phyloP scores from a whole-genome alignment of 2,113 vertebrate species.

The Tricholaema leucomelas region DNA sequence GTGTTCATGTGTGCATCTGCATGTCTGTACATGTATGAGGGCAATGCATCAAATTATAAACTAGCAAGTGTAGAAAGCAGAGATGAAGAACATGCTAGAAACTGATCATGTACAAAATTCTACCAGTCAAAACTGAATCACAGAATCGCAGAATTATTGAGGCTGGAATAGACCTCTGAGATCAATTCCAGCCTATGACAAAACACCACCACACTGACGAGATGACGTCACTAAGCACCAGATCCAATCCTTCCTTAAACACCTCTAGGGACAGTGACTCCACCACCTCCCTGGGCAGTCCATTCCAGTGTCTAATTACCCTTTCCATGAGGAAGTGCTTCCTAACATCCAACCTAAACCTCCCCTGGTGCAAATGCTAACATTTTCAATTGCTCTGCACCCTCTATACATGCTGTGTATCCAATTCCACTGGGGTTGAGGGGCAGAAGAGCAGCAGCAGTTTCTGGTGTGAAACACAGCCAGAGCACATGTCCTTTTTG shows the following conservation, averaged over 20 bases:
- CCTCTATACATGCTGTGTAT: background rate
- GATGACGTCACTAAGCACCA: too few relatives aligned
- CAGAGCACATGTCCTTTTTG: background rate
- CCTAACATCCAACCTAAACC: too few relatives aligned
- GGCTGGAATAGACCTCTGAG: too few relatives aligned
- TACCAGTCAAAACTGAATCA: background rate
- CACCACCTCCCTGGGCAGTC: too few relatives aligned
- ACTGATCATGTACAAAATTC: background rate
- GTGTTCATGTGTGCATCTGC: background rate
- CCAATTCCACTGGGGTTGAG: background rate
- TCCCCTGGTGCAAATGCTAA: accelerated
- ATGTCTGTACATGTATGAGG: background rate
- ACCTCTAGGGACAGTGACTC: too few relatives aligned
- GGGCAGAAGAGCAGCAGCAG: background rate
- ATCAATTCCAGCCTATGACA: too few relatives aligned
- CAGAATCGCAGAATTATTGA: background rate
- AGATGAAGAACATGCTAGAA: background rate
- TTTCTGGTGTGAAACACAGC: background rate
- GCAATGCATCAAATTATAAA: background rate
- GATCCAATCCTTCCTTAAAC: too few relatives aligned
- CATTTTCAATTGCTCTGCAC: background rate
- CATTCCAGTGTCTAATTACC: too few relatives aligned
- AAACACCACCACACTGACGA: too few relatives aligned
- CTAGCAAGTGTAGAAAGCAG: background rate
- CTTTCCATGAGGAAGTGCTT: too few relatives aligned